These are phyloP conservation scores for Porites australiensis DNA, from an alignment of 64 coral and sea anemone genomes.

Conservation along the genomic window DNA sequence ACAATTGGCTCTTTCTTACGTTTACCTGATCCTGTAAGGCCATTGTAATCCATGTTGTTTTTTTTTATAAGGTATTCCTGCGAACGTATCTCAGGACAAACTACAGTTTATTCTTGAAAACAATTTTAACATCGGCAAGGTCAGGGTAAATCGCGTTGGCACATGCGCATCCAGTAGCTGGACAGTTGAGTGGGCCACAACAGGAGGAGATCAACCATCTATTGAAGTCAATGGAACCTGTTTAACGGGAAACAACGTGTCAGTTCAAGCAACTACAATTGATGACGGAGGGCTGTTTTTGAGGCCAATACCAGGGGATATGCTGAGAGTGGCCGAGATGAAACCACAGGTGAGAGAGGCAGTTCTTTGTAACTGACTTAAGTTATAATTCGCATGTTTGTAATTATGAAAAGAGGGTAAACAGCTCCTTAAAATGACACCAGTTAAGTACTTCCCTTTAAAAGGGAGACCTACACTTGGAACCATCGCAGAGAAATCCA, in stretches of 20 bases:
- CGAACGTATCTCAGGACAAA: constrained; percentile 39
- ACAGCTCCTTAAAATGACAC: too few species aligned
- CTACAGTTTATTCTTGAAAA: constrained; percentile 60
- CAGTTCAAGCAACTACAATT: constrained; percentile 40
- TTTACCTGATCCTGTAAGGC: too few species aligned
- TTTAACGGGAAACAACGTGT: constrained; percentile 70
- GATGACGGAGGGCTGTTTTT: constrained; percentile 78
- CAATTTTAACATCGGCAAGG: constrained; percentile 63
- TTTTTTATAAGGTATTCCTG: constrained; percentile 28
- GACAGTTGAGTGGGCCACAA: constrained; percentile 77
- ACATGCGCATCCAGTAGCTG: constrained; percentile 65
- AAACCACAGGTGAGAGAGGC: constrained; percentile 62
- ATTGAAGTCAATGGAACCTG: constrained; percentile 57
- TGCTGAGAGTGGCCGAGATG: constrained; percentile 67
- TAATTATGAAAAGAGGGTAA: too few species aligned
- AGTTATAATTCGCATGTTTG: too few species aligned
- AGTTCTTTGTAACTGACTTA: background rate
- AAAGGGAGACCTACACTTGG: too few species aligned
- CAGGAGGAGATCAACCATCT: constrained; percentile 68
- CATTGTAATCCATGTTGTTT: background rate
- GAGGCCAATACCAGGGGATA: constrained; percentile 81
- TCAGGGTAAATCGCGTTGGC: constrained; percentile 61
- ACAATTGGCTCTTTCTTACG: too few species aligned
- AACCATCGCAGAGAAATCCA: too few species aligned
- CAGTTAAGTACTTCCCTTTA: too few species aligned